These are phyloP conservation scores for Myopa testacea DNA, from an alignment of 2,888 invertebrate genomes.

Conservation along the genomic window DNA sequence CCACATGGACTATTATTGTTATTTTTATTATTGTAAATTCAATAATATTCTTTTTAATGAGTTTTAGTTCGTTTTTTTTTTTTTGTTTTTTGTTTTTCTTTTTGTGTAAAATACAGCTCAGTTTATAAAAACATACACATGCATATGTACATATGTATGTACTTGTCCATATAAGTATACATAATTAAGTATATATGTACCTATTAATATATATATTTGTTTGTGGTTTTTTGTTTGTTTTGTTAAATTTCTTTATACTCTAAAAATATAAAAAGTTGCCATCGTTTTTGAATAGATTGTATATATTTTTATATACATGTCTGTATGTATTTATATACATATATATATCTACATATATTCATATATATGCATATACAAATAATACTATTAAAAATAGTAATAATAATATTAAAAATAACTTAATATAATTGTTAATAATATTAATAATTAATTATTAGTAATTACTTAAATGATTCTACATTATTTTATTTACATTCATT, in stretches of 20 bases:
- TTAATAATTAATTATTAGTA: too few relatives aligned
- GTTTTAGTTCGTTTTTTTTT: conserved; percentile 34
- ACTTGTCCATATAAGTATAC: conserved; percentile 26
- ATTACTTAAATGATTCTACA: too few relatives aligned
- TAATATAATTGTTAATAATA: too few relatives aligned
- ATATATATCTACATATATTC: conserved; percentile 5
- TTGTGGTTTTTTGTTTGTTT: conserved; percentile 9
- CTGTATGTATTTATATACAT: conserved; percentile 3
- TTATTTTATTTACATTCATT: too few relatives aligned
- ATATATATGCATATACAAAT: background rate
- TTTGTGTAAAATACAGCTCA: background rate
- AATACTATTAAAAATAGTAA: too few relatives aligned
- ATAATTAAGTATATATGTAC: conserved; percentile 1
- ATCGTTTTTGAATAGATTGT: conserved; percentile 10
- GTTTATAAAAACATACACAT: conserved; percentile 29
- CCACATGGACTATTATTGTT: background rate
- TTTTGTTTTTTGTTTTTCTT: conserved; percentile 43
- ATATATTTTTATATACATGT: background rate
- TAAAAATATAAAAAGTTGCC: conserved; percentile 23
- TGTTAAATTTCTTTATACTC: conserved; percentile 11
- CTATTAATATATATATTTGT: background rate
- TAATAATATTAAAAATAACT: too few relatives aligned
- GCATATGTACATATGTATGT: conserved; percentile 20
- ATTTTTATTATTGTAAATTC: background rate
- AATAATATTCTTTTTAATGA: background rate